Conservation (phyloP, 2,113 vertebrate genomes). For the Chroicocephalus ridibundus region DNA sequence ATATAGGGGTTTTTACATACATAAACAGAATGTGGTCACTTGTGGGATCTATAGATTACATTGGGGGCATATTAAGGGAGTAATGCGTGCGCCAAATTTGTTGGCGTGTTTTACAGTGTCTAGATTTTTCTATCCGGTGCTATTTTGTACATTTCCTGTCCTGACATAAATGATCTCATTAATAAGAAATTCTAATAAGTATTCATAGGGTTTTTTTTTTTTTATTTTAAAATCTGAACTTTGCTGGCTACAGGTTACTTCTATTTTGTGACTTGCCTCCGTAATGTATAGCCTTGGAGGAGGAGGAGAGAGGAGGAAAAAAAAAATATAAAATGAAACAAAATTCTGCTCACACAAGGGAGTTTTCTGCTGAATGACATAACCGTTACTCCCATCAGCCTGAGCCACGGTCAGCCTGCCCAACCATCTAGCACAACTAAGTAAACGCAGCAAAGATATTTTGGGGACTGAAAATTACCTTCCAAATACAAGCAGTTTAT, state of each 20-base stretch:
- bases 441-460: conserved; percentile 9
- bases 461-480: background rate
- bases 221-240: background rate
- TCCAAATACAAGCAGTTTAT: background rate
- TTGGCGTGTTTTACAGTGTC: conserved; percentile 5
- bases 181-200: conserved; percentile 51
- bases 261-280: background rate
- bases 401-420: background rate
- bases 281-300: background rate
- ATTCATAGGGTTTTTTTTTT: background rate
- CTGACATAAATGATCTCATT: conserved; percentile 59
- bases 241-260: background rate
- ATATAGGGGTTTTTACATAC: conserved; percentile 15
- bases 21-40: conserved; percentile 30
- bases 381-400: background rate
- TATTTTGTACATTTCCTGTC: conserved; percentile 54
- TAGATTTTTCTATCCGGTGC: conserved; percentile 32
- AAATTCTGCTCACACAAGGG: background rate
- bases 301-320: background rate
- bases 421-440: background rate
- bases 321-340: background rate
- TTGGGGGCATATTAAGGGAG: conserved; percentile 43
- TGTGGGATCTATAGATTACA: conserved; percentile 51
- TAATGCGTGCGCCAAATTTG: conserved; percentile 5
- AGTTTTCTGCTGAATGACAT: conserved; percentile 41